Evolutionary conservation across 2,888 invertebrate genomes (phyloP), one percentile per base, ranked within the genome.

Genomic region (Diarsia mendica): DNA sequence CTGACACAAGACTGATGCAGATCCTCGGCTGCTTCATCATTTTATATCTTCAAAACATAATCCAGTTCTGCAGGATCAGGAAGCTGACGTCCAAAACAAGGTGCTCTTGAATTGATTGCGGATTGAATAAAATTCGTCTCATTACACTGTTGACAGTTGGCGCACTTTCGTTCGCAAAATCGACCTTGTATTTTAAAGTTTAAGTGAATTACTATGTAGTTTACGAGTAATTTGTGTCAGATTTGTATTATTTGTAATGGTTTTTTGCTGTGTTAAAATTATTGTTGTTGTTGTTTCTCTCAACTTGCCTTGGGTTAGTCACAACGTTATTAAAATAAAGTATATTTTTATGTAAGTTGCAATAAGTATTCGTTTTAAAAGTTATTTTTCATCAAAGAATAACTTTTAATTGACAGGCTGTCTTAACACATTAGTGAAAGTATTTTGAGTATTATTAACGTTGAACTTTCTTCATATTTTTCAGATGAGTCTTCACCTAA

Each of bases 21-120:
- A 66, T 60, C 72, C 71, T 79, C 61, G 51, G 55, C 64, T 33
- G 61, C 51, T 44, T 55, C 80, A 80, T 81, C 89, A 90, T 91
- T 93, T 89, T 93, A 94, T 93, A 93, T 87, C 82, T 77, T 85
- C 79, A 79, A 87, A 80, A 79, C 44, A 67, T 79, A 82, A 74
- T 83, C 82, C 82, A 77, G 86, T 87, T 87, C 61, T 83, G 77
- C 48, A 83, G 78, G 84, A 88, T 75, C 88, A 39, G 92, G 92
- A 92, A 91, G 64, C 64, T 46, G 23, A 65, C n/a, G 60, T 33
- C 46, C 69, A 70, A 79, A 77, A 83, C 83, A 67, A 74, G 84
- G 79, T 76, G 84, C 75, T 79, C 82, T 85, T 81, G 81, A 86
- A 86, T 80, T 84, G 63, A 77, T 85, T 84, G 28, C 68, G 39